Evolutionary conservation across 2,113 vertebrate genomes (phyloP), one percentile per base, ranked within the genome.

Genomic region (Eretmochelys imbricata): DNA sequence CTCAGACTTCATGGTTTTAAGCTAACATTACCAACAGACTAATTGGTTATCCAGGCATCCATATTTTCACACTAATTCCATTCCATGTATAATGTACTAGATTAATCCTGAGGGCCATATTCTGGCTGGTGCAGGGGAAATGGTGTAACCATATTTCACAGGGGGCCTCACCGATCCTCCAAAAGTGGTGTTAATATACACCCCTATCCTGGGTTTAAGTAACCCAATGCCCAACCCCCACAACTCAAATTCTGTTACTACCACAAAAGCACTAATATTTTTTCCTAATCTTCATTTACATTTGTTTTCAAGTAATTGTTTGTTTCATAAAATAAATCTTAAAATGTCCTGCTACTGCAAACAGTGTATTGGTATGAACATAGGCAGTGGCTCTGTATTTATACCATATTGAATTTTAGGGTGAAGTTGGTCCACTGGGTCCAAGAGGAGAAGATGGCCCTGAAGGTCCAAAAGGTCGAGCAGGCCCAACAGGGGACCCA

Each of bases 391-490:
- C 53, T 83, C 76, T 27, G 10, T 92, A 82, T 91, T 96, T 92
- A 97, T 38, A 81, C 82, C 24, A 6, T 82, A 72, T 35, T 97
- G 6, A 89, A 31, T 96, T 98, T 92, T 95, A 99, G 99, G 99
- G 99, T 90, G 99, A 99, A 98, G 25, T 99, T 82, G 99, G 99
- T 53, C 97, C 99, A 91, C 2, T 98, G 4, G 99, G 99, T 16
- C 88, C 99, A 46, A 98, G 99, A 94, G 99, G 99, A 98, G 99
- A 99, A 96, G 99, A 99, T 31, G 99, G 99, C 79, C 99, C 99
- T 14, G 99, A 99, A 98, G 99, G 99, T 90, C 99, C 99, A 10
- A 99, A 99, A 98, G 99, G 99, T 87, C 98, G 99, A 93, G 79
- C 99, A 3, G 99, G 99, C 53, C 99, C 99, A 53, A 98, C 97